These are phyloP conservation scores for Bufotes viridis DNA, from an alignment of 2,797 vertebrate species.

Conservation along the genomic window DNA sequence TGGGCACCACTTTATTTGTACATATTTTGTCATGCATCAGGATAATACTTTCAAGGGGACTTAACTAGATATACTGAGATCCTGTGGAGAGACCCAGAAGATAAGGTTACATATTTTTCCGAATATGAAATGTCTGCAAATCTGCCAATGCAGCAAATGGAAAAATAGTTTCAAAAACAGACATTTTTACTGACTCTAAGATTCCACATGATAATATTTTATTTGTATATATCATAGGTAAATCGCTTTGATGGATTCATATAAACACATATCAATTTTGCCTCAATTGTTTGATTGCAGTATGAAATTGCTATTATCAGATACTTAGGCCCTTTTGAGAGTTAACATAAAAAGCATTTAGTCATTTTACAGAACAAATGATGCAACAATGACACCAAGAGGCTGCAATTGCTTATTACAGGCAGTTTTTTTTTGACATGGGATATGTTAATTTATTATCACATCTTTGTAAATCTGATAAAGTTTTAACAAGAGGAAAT, in stretches of 20 bases:
- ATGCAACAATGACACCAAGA: slow-evolving; percentile 4
- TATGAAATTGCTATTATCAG: neutral
- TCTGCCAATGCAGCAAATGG: no score
- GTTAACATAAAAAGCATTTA: neutral
- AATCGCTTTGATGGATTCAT: neutral
- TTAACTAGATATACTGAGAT: no score
- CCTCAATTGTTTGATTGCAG: neutral
- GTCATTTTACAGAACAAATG: neutral
- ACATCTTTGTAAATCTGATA: neutral
- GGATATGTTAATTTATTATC: neutral
- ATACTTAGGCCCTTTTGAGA: neutral
- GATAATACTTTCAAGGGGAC: no score
- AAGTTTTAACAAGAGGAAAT: neutral
- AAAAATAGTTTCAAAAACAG: no score
- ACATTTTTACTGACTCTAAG: no score
- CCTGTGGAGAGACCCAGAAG: no score
- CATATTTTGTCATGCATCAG: no score
- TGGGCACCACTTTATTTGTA: no score
- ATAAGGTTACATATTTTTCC: no score
- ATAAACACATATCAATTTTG: neutral
- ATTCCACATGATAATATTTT: neutral
- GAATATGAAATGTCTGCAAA: no score
- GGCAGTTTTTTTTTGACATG: neutral
- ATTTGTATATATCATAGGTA: neutral
- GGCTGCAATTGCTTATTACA: neutral